Conservation (phyloP, 2,113 vertebrate genomes). For the Tympanuchus pallidicinctus region DNA sequence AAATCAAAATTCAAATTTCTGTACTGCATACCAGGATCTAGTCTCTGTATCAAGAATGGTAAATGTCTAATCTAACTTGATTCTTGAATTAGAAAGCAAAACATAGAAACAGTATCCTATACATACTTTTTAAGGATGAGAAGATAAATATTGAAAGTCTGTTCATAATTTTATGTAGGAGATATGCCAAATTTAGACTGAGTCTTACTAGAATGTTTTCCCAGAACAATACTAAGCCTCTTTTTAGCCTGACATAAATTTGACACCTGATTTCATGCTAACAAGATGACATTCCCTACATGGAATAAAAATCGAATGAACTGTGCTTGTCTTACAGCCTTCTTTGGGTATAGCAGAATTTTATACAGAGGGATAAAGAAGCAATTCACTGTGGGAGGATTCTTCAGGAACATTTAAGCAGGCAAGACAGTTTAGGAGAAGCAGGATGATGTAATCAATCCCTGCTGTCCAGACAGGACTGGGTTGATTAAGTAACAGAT, state of each 20-base stretch:
- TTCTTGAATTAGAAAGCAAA: background rate
- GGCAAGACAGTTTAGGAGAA: background rate
- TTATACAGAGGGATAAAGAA: background rate
- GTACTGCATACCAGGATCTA: background rate
- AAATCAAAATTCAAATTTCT: background rate
- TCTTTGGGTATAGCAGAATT: rapidly evolving
- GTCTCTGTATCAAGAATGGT: background rate
- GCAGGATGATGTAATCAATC: background rate
- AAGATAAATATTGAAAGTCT: background rate
- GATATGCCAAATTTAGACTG: background rate
- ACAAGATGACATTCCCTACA: background rate
- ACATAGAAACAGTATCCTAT: background rate
- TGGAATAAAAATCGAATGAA: background rate
- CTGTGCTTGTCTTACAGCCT: background rate
- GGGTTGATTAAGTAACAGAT: background rate
- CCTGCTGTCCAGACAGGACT: background rate
- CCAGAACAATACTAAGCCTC: background rate
- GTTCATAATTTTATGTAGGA: background rate
- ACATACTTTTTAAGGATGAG: background rate
- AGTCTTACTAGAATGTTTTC: background rate
- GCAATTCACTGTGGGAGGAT: background rate
- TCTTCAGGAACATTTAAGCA: rapidly evolving
- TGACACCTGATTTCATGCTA: background rate
- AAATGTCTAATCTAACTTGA: background rate
- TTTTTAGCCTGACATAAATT: background rate